Conservation (phyloP, 1,140 invertebrate species). For the Zaprionus vittiger region DNA sequence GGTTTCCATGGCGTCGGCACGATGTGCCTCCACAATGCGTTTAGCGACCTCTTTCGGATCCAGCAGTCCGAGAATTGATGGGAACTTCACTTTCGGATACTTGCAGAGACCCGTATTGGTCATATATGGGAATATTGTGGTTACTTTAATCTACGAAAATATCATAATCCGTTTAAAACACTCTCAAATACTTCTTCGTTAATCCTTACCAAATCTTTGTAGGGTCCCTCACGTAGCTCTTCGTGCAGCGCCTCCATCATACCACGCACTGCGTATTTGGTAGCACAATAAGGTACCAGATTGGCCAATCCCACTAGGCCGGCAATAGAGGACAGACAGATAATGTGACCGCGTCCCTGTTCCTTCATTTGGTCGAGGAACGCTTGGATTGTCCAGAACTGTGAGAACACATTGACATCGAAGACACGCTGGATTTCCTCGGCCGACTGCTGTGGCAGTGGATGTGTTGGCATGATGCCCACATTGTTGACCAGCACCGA, state of each 20-base stretch:
- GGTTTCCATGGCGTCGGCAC: conserved; percentile 85
- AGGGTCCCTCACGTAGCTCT: conserved; percentile 86
- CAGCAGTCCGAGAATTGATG: conserved; percentile 88
- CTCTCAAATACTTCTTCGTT: neutral
- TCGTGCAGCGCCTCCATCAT: conserved; percentile 90
- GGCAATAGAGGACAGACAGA: conserved; percentile 91
- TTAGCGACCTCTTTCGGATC: conserved; percentile 88
- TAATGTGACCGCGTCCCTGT: conserved; percentile 91
- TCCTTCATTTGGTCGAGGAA: conserved; percentile 91
- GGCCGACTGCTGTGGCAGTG: conserved; percentile 86
- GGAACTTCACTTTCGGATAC: conserved; percentile 90
- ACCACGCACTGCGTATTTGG: conserved; percentile 91
- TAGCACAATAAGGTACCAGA: conserved; percentile 91
- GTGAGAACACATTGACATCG: conserved; percentile 89
- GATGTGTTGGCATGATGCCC: conserved; percentile 90
- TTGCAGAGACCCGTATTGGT: conserved; percentile 94
- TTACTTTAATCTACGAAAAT: conserved; percentile 88
- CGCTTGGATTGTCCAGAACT: conserved; percentile 91
- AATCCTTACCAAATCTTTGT: conserved; percentile 62
- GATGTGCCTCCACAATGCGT: conserved; percentile 88
- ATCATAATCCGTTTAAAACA: neutral
- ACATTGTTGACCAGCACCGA: conserved; percentile 91
- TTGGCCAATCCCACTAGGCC: conserved; percentile 89
- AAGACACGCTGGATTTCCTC: conserved; percentile 88
- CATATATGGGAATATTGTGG: conserved; percentile 92